Conservation (phyloP, 2,797 vertebrate genomes). For the Pachyuromys duprasi region DNA sequence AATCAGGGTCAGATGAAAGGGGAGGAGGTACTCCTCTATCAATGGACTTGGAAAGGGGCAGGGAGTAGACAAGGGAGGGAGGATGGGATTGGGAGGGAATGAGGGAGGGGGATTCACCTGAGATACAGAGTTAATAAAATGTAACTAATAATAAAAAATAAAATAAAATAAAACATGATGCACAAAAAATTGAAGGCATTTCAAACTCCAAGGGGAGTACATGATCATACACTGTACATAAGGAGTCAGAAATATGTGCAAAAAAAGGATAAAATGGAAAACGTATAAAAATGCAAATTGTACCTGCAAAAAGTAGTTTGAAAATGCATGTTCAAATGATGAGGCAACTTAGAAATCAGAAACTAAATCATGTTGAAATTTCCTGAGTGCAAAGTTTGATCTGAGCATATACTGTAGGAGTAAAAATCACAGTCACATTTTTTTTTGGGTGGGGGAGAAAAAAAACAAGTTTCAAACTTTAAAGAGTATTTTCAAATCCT, state of each 20-base stretch:
- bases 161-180: too few relatives aligned
- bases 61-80: too few relatives aligned
- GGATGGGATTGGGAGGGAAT: too few relatives aligned
- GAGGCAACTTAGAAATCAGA: conserved; percentile 49
- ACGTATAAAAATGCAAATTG: conserved; percentile 35
- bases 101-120: too few relatives aligned
- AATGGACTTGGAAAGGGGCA: too few relatives aligned
- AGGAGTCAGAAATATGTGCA: not conserved
- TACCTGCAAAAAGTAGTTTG: conserved; percentile 12
- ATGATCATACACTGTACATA: not conserved
- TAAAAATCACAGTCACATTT: not conserved
- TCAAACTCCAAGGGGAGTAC: not conserved
- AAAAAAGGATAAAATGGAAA: not conserved
- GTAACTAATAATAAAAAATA: too few relatives aligned
- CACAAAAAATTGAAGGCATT: conserved; percentile 48
- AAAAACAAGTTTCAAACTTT: not conserved
- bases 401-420: not conserved
- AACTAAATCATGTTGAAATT: conserved; percentile 26
- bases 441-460: not conserved
- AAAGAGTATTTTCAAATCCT: not conserved
- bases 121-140: too few relatives aligned
- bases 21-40: too few relatives aligned
- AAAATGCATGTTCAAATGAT: conserved; percentile 30
- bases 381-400: not conserved
- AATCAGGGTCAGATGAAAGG: too few relatives aligned